Base-by-base conservation (phyloP, 2,113 vertebrate genomes). In the Microcebus lehilahytsara region DNA sequence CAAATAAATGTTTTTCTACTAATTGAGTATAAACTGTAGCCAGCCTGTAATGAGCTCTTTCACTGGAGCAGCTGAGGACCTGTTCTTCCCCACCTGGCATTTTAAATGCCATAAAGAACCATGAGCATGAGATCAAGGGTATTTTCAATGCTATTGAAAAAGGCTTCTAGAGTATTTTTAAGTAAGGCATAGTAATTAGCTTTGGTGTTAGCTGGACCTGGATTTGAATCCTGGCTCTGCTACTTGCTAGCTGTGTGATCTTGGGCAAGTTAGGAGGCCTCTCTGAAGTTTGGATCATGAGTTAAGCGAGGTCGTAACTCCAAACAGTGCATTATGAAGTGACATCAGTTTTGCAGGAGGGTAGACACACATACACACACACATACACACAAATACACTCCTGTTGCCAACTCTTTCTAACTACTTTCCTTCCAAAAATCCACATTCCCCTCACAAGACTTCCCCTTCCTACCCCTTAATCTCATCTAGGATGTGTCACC, bases 331-430 rank as follows among this genome's bases (percentile, higher is more conserved):
- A 22, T 42, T 51, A 40, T 12, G 27, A 85, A 85, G n/a, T 49
- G 30, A 75, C 40, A 13, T 7, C 56, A 42, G 1, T 51, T 40
- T 22, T 37, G 5, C 37, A n/a, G 46, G 46, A 25, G 4, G 7
- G 16, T 14, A 7, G 2, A 16, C 0, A 2, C 2, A 2, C 0
- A 0, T 4, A 40, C 8, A 53, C 34, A 42, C 0, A 42, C 42
- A 42, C 42, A 42, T 42, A 19, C 30, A 58, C 8, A 13, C 53
- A 60, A 40, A 56, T 4, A 40, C 8, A n/a, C 34, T n/a, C 11
- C 4, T 9, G 4, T 32, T 51, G 11, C 27, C 42, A 17, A 22
- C 27, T 37, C 34, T 27, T 46, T 62, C 46, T n/a, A 17, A 42
- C 60, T 58, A 22, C 25, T 85, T 88, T 74, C 32, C 74, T 87